Percentiles rank a stretch among this genome's conserved stretches.
Evolutionary conservation across 2,797 vertebrate species (phyloP).

Genomic region (Cygnus olor): DNA sequence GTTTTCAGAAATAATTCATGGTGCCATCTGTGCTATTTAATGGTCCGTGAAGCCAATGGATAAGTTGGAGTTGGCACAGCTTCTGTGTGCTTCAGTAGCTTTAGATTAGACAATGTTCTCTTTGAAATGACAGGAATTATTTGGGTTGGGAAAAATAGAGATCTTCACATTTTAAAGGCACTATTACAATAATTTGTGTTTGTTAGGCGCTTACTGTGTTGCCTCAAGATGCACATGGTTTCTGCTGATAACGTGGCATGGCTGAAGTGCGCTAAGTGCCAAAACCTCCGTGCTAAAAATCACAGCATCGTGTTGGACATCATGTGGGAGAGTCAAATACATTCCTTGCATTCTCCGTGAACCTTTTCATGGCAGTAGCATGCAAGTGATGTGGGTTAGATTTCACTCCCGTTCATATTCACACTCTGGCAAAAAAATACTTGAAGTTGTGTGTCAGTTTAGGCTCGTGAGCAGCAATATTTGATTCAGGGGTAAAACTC

Average conservation of each 20-base stretch:
- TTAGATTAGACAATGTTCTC: constrained; percentile 22
- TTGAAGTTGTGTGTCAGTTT: background rate
- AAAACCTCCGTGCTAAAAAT: background rate
- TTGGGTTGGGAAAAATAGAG: constrained; percentile 5
- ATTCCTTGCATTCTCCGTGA: background rate
- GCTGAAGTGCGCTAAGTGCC: background rate
- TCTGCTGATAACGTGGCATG: background rate
- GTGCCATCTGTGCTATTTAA: constrained; percentile 41
- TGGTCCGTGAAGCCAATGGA: constrained; percentile 5
- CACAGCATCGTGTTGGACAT: background rate
- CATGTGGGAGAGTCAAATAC: background rate
- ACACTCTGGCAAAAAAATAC: background rate
- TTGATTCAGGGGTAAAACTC: background rate
- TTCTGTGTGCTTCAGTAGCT: constrained; percentile 49
- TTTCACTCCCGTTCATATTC: background rate
- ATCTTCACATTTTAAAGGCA: background rate
- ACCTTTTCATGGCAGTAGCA: background rate
- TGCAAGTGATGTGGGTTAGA: background rate
- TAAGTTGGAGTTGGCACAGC: constrained; percentile 2
- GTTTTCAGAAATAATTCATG: constrained; percentile 30
- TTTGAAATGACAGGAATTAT: background rate
- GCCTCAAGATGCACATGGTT: background rate
- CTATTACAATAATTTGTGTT: background rate
- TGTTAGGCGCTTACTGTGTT: background rate
- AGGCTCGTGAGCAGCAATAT: rapidly evolving